Evolutionary conservation across 1,140 invertebrate species (phyloP), one percentile per base, ranked within the genome.

Genomic region (Panagrolaimus sp.): DNA sequence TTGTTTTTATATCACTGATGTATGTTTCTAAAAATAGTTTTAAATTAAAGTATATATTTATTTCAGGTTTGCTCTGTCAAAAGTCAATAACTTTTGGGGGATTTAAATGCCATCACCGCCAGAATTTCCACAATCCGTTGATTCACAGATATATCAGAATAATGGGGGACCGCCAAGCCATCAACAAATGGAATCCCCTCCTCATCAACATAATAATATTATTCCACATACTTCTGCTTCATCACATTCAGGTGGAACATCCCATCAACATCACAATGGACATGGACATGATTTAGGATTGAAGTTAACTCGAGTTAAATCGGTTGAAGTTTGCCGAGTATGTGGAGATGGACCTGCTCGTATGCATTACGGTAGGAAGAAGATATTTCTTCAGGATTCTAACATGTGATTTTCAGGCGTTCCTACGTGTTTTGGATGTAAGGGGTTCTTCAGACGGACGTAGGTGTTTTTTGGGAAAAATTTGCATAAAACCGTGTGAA

Each of bases 331-430:
- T 16, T 81, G 79, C 65, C 68, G 78, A 53, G 79, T 81, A 14
- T 81, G 79, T 67, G 79, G 82, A 8, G 79, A 81, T 61, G 73
- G 72, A 38, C 82, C 79, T 27, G 79, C 79, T 7, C 73, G 82
- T 16, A 81, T 75, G 63, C 79, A 81, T 69, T 81, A 81, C 69
- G 81, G n/a, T n/a, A n/a, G n/a, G n/a, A n/a, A n/a, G n/a, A n/a
- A n/a, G n/a, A n/a, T n/a, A n/a, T n/a, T n/a, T n/a, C n/a, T n/a
- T n/a, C n/a, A n/a, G 80, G 43, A n/a, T n/a, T n/a, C n/a, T n/a
- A n/a, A n/a, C n/a, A n/a, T n/a, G n/a, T n/a, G n/a, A n/a, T n/a
- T n/a, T n/a, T n/a, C n/a, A n/a, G n/a, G n/a, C n/a, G 77, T 76
- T 38, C 74, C 76, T 1, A 76, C 74, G 5, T 76, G 74, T 61